Evolutionary conservation across 1,140 invertebrate genomes (phyloP), one percentile per base, ranked within the genome.

Genomic region (Chelonus insularis): DNA sequence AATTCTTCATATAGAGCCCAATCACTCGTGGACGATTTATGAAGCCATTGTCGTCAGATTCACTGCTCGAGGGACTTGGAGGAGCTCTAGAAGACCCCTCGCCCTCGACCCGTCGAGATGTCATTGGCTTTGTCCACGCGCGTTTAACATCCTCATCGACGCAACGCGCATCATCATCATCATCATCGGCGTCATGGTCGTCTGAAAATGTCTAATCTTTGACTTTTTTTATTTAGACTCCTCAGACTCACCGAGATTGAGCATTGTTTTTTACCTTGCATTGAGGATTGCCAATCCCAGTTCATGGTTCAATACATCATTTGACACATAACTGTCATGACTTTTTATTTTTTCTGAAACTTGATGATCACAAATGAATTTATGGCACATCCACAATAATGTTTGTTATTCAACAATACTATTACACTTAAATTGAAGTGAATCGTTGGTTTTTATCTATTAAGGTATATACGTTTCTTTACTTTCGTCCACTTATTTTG

Each of bases 21-120:
- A 69, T 71, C 36, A 77, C 74, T 54, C 70, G 68, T n/a, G 76
- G 75, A 55, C 74, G 75, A 64, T 72, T 70, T 43, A 67, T 59
- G 57, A 77, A 77, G 43, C 75, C 76, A 66, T 76, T 77, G 61
- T 77, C 77, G 68, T 80, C 77, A 52, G 76, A 75, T 66, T 71
- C 67, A 67, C 75, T 75, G 68, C 74, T 75, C 70, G 76, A 72
- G 70, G 78, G 73, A 72, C 76, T 78, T 64, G 69, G 71, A 72
- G 76, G 72, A 69, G 72, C 71, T 69, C 74, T 73, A 45, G 55
- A 47, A 41, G 60, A 69, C 70, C 72, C 77, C 72, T 76, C 71
- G 70, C 74, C 74, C 71, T 74, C 77, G 65, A 65, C 74, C 66
- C 74, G 71, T 68, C 74, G 75, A 69, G 78, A 75, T 76, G 77